Evolutionary conservation across 2,797 vertebrate species (phyloP).

Genomic region (Poeciliopsis presidionis): DNA sequence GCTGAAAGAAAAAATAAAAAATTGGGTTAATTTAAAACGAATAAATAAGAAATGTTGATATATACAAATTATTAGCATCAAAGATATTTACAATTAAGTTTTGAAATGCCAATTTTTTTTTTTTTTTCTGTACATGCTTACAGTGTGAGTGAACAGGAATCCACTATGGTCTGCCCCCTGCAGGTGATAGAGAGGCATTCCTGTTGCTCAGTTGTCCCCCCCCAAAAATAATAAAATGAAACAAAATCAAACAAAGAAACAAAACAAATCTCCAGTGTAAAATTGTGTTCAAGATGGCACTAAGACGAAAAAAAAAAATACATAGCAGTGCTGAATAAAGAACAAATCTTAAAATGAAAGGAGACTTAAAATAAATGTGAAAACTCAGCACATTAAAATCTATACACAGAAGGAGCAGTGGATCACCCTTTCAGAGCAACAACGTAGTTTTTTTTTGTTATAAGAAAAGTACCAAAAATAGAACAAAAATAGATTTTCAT

Average conservation of each 20-base stretch:
- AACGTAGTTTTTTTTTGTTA: slow-evolving; percentile 20
- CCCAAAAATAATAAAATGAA: neutral
- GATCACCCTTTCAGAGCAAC: slow-evolving; percentile 24
- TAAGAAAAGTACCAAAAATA: slow-evolving; percentile 78
- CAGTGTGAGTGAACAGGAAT: slow-evolving; percentile 5
- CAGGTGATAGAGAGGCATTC: slow-evolving; percentile 19
- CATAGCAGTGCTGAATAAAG: slow-evolving; percentile 15
- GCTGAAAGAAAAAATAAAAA: slow-evolving; percentile 26
- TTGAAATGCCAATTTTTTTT: slow-evolving; percentile 56
- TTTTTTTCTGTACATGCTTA: slow-evolving; percentile 41
- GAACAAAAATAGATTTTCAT: slow-evolving; percentile 65
- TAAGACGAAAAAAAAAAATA: neutral
- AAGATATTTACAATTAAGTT: slow-evolving; percentile 77
- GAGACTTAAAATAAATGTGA: slow-evolving; percentile 30
- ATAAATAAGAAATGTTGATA: slow-evolving; percentile 81
- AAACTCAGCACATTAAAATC: slow-evolving; percentile 14
- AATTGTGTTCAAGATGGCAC: slow-evolving; percentile 27
- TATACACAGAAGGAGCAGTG: slow-evolving; percentile 31
- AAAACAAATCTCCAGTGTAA: slow-evolving; percentile 62
- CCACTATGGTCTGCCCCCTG: slow-evolving; percentile 27
- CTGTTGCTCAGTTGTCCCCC: slow-evolving; percentile 11
- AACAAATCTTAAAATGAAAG: slow-evolving; percentile 6
- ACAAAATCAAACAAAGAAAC: neutral
- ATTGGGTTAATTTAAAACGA: slow-evolving; percentile 66
- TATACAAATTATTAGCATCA: slow-evolving; percentile 71